A percentile compares a stretch with the other conserved stretches of the same genome.
Evolutionary conservation across 2,888 invertebrate genomes (phyloP).

Genomic region (Drosophila cognata): DNA sequence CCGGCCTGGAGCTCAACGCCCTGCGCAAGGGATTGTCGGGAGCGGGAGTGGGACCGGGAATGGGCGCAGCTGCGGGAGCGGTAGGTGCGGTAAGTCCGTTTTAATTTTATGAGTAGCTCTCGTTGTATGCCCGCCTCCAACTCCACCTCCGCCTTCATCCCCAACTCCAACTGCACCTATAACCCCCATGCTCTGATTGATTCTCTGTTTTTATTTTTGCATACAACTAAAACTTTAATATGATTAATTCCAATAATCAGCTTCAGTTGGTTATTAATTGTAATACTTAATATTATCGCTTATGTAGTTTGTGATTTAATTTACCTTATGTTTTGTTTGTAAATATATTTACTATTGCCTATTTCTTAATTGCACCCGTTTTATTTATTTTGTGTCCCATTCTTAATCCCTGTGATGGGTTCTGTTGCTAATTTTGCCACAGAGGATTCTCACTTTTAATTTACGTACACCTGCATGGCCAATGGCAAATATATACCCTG

Average conservation of each 20-base stretch:
- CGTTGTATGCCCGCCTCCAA: slow-evolving; percentile 56
- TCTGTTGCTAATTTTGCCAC: slow-evolving; percentile 2
- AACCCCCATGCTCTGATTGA: slow-evolving; percentile 57
- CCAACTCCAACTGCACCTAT: slow-evolving; percentile 58
- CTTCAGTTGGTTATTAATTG: slow-evolving; percentile 7
- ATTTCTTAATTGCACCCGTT: slow-evolving; percentile 50
- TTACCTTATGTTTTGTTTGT: slow-evolving; percentile 51
- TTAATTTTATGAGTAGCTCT: slow-evolving; percentile 73
- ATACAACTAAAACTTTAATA: slow-evolving; percentile 22
- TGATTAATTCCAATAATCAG: neutral
- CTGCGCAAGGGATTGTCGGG: slow-evolving; percentile 81
- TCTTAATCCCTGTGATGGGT: slow-evolving; percentile 31
- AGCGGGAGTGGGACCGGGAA: slow-evolving; percentile 48
- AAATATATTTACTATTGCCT: slow-evolving; percentile 49
- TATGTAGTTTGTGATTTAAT: slow-evolving; percentile 41
- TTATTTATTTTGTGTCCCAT: slow-evolving; percentile 33
- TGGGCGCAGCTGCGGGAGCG: slow-evolving; percentile 64
- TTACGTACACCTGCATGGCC: neutral
- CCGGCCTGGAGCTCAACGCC: slow-evolving; percentile 67
- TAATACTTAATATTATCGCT: slow-evolving; percentile 29
- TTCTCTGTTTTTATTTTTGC: slow-evolving; percentile 20
- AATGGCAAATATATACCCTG: neutral
- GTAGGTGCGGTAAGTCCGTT: slow-evolving; percentile 84
- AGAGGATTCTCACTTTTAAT: neutral
- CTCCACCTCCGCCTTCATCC: slow-evolving; percentile 17